phyloP scores from a whole-genome alignment of 2,113 vertebrate genomes.

The Lophotis ruficrista region DNA sequence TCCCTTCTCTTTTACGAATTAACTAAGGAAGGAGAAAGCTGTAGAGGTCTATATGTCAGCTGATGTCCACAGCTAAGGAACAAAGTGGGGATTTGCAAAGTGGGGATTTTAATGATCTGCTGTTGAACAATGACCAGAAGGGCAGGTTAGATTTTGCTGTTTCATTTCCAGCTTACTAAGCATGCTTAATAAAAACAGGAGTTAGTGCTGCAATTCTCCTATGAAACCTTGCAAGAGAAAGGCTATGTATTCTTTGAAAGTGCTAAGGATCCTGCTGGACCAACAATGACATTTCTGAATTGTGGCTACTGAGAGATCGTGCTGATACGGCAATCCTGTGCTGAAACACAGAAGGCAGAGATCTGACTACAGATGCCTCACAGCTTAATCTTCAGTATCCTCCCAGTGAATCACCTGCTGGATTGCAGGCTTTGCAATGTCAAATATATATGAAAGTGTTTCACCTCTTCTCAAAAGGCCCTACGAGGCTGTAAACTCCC shows the following conservation, averaged over 20 bases:
- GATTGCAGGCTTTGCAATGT: neutral
- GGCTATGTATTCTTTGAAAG: neutral
- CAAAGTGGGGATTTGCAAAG: neutral
- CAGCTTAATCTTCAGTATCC: neutral
- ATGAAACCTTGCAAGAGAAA: neutral
- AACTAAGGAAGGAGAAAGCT: neutral
- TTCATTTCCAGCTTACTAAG: constrained; percentile 3
- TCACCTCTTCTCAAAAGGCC: neutral
- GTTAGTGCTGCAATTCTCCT: neutral
- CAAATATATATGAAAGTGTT: neutral
- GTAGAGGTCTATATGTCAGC: neutral
- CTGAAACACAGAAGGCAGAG: constrained; percentile 24
- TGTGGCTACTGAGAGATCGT: neutral
- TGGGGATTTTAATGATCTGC: neutral
- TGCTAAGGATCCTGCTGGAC: neutral
- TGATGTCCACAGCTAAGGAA: neutral
- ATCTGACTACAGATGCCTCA: neutral
- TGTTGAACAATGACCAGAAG: neutral
- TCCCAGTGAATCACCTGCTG: neutral
- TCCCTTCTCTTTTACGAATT: neutral
- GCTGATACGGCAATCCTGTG: neutral
- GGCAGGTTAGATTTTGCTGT: neutral
- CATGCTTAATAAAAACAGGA: neutral
- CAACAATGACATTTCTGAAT: neutral
- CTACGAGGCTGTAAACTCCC: neutral